Evolutionary conservation across 92 coral and sea anemone genomes (phyloP).

Genomic region (Metridium senile): DNA sequence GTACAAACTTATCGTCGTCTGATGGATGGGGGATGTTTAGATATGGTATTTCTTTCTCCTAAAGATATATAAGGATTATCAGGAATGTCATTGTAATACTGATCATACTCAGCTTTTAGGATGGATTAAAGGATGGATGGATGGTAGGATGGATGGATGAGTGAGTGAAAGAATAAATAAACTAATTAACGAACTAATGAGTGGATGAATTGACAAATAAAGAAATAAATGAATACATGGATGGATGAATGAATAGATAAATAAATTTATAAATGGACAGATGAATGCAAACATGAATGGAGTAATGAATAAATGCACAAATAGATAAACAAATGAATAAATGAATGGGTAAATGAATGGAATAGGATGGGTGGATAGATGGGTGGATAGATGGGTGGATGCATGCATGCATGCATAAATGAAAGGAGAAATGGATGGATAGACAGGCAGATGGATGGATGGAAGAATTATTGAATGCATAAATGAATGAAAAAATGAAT

Average conservation of each 20-base stretch:
- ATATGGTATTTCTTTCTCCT: constrained; percentile 29
- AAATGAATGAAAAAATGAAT: not conserved
- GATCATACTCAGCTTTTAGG: too few relatives aligned
- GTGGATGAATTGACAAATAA: too few relatives aligned
- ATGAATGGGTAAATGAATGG: too few relatives aligned
- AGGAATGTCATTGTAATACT: too few relatives aligned
- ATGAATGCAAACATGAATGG: not conserved
- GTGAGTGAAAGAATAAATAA: too few relatives aligned
- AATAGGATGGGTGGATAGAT: not conserved
- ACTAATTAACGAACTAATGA: too few relatives aligned
- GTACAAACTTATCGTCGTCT: constrained; percentile 39
- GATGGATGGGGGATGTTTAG: not conserved
- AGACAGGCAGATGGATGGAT: not conserved
- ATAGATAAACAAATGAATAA: too few relatives aligned
- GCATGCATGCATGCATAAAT: not conserved
- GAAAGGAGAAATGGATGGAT: not conserved
- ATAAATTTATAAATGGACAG: not conserved
- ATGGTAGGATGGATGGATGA: not conserved
- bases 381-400: not conserved
- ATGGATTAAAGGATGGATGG: not conserved
- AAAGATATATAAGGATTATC: not conserved
- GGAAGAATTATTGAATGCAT: not conserved
- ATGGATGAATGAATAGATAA: not conserved
- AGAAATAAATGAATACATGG: not conserved
- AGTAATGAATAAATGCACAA: not conserved